phyloP scores from a whole-genome alignment of 2,797 vertebrate species.

The Carcharodon carcharias region DNA sequence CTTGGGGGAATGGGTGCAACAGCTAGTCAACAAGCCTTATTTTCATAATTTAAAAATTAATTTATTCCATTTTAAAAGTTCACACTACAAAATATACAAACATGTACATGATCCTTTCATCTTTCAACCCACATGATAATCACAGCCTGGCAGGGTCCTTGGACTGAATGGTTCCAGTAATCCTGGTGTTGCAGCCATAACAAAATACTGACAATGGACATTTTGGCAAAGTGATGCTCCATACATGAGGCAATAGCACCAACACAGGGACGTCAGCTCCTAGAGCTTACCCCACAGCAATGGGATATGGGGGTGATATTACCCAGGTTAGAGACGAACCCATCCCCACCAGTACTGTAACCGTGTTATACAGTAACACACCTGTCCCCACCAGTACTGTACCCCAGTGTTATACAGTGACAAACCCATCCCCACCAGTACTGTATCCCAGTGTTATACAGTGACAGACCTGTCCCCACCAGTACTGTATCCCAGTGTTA shows the following conservation, averaged over 20 bases:
- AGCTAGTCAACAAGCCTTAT: not conserved
- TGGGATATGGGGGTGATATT: too few species aligned
- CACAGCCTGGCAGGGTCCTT: too few species aligned
- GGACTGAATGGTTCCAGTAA: too few species aligned
- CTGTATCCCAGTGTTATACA: too few species aligned
- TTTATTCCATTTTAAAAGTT: not conserved
- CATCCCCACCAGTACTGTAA: not conserved
- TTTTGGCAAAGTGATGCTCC: not conserved
- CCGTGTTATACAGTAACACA: not conserved
- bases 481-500: too few species aligned
- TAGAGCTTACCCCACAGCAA: too few species aligned
- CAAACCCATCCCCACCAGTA: too few species aligned
- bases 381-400: not conserved
- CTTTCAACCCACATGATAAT: too few species aligned
- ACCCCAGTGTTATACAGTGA: not conserved
- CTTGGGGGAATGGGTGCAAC: too few species aligned
- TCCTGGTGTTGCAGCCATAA: not conserved
- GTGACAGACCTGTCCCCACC: too few species aligned
- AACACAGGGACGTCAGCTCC: not conserved
- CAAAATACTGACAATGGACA: not conserved
- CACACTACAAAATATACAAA: not conserved
- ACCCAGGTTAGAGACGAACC: not conserved
- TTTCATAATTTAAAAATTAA: not conserved
- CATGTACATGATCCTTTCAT: not conserved
- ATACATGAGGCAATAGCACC: not conserved